Evolutionary conservation across 2,888 invertebrate genomes (phyloP), one percentile per base, ranked within the genome.

Genomic region (Orchesella flavescens): DNA sequence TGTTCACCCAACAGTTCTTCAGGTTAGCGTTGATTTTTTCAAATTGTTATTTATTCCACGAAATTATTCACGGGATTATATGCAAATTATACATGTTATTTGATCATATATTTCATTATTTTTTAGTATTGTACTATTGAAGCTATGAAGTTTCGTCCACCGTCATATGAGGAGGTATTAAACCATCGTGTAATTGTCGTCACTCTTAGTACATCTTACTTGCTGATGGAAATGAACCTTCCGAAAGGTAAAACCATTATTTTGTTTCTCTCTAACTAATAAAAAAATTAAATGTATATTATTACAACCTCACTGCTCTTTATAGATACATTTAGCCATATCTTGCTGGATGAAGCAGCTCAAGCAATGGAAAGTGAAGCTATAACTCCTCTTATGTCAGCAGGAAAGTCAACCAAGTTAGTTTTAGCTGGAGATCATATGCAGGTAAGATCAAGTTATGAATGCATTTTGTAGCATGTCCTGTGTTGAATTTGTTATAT

Each of bases 281-380:
- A 68, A 53, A 71, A 24, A 43, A 19, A 66, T 17, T n/a, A n/a
- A n/a, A n/a, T n/a, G n/a, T n/a, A n/a, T n/a, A n/a, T n/a, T n/a
- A n/a, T n/a, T n/a, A n/a, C n/a, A n/a, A 7, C 46, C 46, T 46
- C 46, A 10, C 13, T 34, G 59, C 17, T 84, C 75, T 74, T 86
- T 88, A 0, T 83, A 92, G 92, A 92, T 53, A 92, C 92, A 87
- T 94, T 95, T 89, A 95, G 94, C 0, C 96, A 96, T 90, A 95
- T 96, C 85, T 92, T 96, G 79, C 91, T 96, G 71, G 96, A 96
- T 90, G 96, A 96, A 91, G 96, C 96, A 0, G 96, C 96, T 0
- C 96, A 96, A 89, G 95, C 95, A 0, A 93, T 95, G 91, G 96
- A 96, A 90, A 94, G 94, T 90, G 96, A 96, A 90, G 94, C 95